Conservation (phyloP, 2,113 vertebrate genomes). For the Lophotis ruficrista region DNA sequence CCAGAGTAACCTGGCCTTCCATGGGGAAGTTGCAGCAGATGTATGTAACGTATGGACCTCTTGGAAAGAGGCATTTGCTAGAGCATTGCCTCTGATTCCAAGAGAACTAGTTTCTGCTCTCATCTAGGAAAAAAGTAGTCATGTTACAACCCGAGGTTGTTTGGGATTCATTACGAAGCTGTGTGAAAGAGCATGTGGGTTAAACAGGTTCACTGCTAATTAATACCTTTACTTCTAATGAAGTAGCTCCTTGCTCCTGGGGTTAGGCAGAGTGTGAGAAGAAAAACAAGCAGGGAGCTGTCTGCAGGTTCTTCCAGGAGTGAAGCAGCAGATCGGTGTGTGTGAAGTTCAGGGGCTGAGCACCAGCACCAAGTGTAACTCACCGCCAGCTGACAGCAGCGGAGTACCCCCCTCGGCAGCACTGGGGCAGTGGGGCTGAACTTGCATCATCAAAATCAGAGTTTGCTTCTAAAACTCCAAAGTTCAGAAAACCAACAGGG, state of each 20-base stretch:
- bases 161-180: conserved; percentile 50
- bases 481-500: not conserved
- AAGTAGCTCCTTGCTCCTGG: conserved; percentile 1
- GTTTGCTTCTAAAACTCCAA: not conserved
- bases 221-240: conserved; percentile 33
- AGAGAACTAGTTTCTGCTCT: not conserved
- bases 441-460: not conserved
- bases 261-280: conserved; percentile 12
- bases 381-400: fast-evolving
- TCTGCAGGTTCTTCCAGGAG: not conserved
- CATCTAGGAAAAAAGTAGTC: conserved; percentile 8
- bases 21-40: not conserved
- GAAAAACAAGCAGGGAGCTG: conserved; percentile 27
- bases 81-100: not conserved
- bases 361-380: not conserved
- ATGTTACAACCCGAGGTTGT: not conserved
- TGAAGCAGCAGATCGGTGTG: not conserved
- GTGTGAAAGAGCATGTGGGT: conserved; percentile 22
- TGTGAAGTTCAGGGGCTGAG: not conserved
- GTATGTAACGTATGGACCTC: not conserved
- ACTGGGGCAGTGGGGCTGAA: not conserved
- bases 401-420: fast-evolving
- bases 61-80: not conserved
- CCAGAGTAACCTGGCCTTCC: no score
- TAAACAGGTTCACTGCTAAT: conserved; percentile 40